Conservation (phyloP, 1,140 invertebrate species). For the Hypothenemus hampei region DNA sequence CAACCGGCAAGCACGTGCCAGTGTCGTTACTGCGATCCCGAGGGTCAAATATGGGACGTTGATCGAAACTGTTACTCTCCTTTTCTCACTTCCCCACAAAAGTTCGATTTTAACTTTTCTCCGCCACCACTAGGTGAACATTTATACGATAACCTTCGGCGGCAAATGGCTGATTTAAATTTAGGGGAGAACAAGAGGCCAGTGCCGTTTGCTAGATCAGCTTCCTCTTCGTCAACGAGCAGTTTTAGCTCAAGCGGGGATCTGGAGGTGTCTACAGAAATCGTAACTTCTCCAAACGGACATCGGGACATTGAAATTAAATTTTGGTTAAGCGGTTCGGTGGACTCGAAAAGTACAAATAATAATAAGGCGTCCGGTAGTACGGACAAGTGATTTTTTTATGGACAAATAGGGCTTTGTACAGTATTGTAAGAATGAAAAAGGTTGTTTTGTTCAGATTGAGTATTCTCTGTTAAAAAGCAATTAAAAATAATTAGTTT, state of each 20-base stretch:
- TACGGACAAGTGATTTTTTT: conserved; percentile 8
- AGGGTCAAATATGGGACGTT: conserved; percentile 71
- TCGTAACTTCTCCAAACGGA: conserved; percentile 70
- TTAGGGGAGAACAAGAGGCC: conserved; percentile 25
- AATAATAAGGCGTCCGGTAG: background rate
- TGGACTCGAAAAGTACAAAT: conserved; percentile 18
- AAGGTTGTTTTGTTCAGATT: too few species aligned
- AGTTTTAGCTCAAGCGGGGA: conserved; percentile 43
- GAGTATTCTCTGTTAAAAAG: too few species aligned
- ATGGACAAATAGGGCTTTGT: background rate
- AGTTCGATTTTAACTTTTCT: conserved; percentile 25
- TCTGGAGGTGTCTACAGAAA: conserved; percentile 70
- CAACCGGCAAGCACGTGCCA: conserved; percentile 58
- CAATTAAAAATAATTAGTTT: too few species aligned
- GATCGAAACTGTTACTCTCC: conserved; percentile 53
- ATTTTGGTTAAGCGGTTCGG: conserved; percentile 50
- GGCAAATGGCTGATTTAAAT: conserved; percentile 29
- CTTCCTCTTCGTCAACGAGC: conserved; percentile 19
- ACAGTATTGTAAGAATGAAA: too few species aligned
- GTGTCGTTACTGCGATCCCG: conserved; percentile 73
- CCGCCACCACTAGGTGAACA: too few species aligned
- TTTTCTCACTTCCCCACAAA: conserved; percentile 45
- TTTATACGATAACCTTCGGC: conserved; percentile 18
- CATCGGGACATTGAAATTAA: conserved; percentile 74
- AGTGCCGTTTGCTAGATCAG: conserved; percentile 17